Base-by-base conservation (phyloP, 2,113 vertebrate genomes). In the Tapirus terrestris region DNA sequence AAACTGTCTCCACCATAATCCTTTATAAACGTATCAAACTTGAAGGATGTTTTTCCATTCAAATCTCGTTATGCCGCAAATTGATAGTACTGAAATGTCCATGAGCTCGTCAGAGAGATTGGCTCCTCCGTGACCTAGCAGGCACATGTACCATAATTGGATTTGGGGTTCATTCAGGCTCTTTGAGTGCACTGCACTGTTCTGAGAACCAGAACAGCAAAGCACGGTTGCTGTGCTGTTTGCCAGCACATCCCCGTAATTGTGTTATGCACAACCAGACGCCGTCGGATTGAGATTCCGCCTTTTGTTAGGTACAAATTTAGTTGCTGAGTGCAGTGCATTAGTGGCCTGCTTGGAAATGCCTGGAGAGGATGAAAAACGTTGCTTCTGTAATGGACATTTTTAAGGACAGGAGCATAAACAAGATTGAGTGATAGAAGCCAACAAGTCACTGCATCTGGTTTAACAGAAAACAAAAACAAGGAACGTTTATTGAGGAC, bases 181-280 rank as follows among this genome's bases (percentile, higher is more conserved):
- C 89, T 48, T 25, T 25, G 2, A 2, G 20, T 2, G 48, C 2
- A 0, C 63, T 4, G 6, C 23, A 1, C 33, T 16, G 16, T 18
- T 33, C 67, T 33, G 0, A 33, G 81, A 79, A 1, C 58, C 11
- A 1, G 63, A 29, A 2, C n/a, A 4, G 33, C 72, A 13, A 27
- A 53, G 65, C 25, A 0, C 29, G 0, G 21, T 9, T 5, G 0
- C 60, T 16, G 39, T 9, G 88, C 77, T 14, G 36, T 16, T 53
- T 2, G 17, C 93, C 84, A 48, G 53, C 68, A 63, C 84, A 14
- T 33, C 56, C n/a, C 1, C 4, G 0, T 33, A 63, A 60, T 82
- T 56, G 84, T 65, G 39, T 90, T 82, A 60, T 0, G 8, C 39
- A 21, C 56, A 33, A 16, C 89, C 92, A 90, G 92, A 77, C 51